Conservation (phyloP, 1,140 invertebrate species). For the Camponotus vicinus region DNA sequence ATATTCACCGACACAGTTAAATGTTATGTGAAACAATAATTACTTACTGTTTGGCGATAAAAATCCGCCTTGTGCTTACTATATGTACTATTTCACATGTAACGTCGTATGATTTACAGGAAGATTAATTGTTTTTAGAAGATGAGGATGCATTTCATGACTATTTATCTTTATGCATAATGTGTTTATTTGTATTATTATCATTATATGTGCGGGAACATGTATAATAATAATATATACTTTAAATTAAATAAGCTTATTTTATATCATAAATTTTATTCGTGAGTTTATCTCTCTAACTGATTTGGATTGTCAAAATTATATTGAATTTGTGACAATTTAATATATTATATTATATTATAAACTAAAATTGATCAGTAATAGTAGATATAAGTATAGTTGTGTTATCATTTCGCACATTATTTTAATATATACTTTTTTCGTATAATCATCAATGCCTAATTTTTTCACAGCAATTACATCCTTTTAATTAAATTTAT, state of each 20-base stretch:
- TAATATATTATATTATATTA: neutral
- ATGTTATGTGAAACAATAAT: constrained; percentile 75
- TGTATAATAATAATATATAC: constrained; percentile 24
- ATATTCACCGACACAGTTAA: constrained; percentile 76
- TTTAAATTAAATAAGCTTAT: constrained; percentile 1
- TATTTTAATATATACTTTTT: neutral
- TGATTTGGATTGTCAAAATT: neutral
- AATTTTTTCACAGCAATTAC: constrained; percentile 2
- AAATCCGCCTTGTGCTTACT: constrained; percentile 71
- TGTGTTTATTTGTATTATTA: too few species aligned
- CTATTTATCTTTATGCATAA: neutral
- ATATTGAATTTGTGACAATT: neutral
- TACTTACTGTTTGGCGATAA: constrained; percentile 64
- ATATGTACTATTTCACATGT: constrained; percentile 75
- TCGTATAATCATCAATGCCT: neutral
- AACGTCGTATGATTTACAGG: constrained; percentile 66
- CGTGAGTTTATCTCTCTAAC: neutral
- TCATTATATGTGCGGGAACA: neutral
- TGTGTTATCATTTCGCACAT: neutral
- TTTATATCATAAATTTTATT: constrained; percentile 20
- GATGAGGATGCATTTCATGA: constrained; percentile 65
- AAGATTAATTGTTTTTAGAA: constrained; percentile 68
- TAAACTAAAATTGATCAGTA: constrained; percentile 17
- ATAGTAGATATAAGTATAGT: neutral
- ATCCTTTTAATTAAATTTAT: neutral